phyloP scores from a whole-genome alignment of 2,113 vertebrate genomes.

The Macheiramphus alcinus region DNA sequence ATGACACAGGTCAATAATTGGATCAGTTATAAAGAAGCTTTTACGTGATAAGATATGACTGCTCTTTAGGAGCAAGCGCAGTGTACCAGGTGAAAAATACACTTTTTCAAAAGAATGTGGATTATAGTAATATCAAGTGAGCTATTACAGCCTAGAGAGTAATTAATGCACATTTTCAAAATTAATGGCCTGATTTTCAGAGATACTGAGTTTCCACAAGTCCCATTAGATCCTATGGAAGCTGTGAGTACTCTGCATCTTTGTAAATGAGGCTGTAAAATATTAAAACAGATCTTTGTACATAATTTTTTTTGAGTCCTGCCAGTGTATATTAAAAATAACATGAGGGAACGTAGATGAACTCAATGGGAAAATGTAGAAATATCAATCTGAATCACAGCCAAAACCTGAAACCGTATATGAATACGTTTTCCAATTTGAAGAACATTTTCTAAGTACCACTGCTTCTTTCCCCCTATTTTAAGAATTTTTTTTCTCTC shows the following conservation, averaged over 20 bases:
- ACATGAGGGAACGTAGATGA: background rate
- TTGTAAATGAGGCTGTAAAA: slow-evolving; percentile 22
- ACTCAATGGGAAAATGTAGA: background rate
- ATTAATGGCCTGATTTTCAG: slow-evolving; percentile 60
- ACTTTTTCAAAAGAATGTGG: slow-evolving; percentile 45
- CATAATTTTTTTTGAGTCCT: background rate
- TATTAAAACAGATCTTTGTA: background rate
- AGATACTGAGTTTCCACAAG: background rate
- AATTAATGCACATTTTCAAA: slow-evolving; percentile 62
- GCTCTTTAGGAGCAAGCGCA: background rate
- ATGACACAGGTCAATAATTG: slow-evolving; percentile 54
- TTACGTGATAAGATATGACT: slow-evolving; percentile 52
- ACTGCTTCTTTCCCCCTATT: background rate
- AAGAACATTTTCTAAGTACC: background rate
- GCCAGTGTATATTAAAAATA: background rate
- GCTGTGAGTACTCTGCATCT: background rate
- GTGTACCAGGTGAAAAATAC: slow-evolving; percentile 27
- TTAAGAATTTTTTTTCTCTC: background rate
- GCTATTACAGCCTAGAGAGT: slow-evolving; percentile 38
- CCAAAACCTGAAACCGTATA: background rate
- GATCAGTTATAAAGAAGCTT: slow-evolving; percentile 51
- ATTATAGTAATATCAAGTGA: slow-evolving; percentile 38
- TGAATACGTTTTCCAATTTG: background rate
- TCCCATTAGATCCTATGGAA: slow-evolving; percentile 24
- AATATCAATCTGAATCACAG: background rate